phyloP scores from a whole-genome alignment of 2,797 vertebrate species.

The Acanthiza pusilla region DNA sequence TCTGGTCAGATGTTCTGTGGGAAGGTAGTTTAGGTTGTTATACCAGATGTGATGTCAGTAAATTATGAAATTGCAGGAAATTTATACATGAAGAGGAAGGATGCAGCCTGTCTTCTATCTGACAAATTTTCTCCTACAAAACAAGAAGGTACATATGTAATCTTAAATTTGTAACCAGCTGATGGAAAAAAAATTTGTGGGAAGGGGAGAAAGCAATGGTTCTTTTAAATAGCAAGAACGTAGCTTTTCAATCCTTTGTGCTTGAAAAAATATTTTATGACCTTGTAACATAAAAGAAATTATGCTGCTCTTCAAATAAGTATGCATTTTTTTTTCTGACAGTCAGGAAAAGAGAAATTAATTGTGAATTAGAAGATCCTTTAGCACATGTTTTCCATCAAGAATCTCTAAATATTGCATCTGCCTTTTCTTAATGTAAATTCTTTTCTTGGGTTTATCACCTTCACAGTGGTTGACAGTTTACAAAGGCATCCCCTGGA shows the following conservation, averaged over 20 bases:
- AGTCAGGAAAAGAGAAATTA: neutral
- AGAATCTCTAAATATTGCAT: neutral
- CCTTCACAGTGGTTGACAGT: neutral
- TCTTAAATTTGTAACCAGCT: neutral
- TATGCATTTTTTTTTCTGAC: neutral
- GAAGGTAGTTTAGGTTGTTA: neutral
- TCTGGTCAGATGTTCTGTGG: neutral
- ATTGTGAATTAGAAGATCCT: neutral
- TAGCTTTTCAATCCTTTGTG: neutral
- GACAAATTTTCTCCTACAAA: neutral
- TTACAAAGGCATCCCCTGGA: neutral
- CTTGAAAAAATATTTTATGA: neutral
- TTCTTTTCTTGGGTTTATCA: neutral
- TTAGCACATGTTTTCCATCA: neutral
- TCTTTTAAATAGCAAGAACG: neutral
- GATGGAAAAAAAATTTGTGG: neutral
- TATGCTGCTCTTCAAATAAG: neutral
- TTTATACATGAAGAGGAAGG: neutral
- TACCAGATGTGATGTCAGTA: neutral
- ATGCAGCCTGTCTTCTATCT: neutral
- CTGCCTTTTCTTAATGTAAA: neutral
- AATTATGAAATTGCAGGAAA: neutral
- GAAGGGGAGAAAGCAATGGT: neutral
- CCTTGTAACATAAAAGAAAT: neutral
- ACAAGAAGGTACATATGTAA: neutral